phyloP scores from a whole-genome alignment of 2,888 invertebrate genomes.

The Adineta ricciae region DNA sequence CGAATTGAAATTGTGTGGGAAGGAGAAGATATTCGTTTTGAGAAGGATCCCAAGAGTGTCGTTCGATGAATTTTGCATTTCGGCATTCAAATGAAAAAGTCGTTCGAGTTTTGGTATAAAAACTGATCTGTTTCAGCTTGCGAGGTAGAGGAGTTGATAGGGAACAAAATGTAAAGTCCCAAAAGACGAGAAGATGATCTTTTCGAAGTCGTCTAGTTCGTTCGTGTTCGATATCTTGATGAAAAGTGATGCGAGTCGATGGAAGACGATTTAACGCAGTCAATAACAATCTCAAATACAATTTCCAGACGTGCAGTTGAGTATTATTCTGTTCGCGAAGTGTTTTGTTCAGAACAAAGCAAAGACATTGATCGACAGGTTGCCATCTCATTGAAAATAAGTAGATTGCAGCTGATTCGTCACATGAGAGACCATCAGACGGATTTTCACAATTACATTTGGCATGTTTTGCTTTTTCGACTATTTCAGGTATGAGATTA shows the following conservation, averaged over 20 bases:
- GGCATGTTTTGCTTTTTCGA: too few relatives aligned
- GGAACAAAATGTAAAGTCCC: background rate
- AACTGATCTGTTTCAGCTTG: background rate
- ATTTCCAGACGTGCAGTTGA: background rate
- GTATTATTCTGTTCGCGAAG: background rate
- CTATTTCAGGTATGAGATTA: background rate
- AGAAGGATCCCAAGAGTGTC: background rate
- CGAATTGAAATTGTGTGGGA: background rate
- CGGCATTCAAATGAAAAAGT: background rate
- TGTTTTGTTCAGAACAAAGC: background rate
- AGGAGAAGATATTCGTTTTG: background rate
- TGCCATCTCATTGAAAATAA: background rate
- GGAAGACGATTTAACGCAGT: background rate
- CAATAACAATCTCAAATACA: background rate
- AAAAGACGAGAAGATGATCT: background rate
- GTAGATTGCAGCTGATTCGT: background rate
- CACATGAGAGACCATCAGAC: background rate
- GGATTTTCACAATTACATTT: background rate
- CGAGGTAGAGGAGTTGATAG: background rate
- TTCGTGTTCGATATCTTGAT: background rate
- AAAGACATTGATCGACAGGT: background rate
- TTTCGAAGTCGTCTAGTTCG: background rate
- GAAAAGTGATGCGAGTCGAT: background rate
- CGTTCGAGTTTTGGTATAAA: background rate
- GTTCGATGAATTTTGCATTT: background rate